These are phyloP conservation scores for Heliconius sara DNA, from an alignment of 2,888 invertebrate genomes.

Conservation along the genomic window DNA sequence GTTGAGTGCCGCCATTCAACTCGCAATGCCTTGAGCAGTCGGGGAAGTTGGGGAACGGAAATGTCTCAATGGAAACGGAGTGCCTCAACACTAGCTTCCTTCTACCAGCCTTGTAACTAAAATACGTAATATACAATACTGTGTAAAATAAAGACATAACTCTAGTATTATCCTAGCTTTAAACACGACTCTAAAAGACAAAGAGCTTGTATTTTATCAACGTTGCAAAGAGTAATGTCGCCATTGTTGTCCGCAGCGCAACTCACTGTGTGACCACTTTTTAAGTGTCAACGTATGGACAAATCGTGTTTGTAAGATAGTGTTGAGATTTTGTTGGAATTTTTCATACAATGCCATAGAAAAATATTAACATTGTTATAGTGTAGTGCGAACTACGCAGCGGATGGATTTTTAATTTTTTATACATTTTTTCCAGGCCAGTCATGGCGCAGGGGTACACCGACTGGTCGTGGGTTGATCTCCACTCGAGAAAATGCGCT, in stretches of 20 bases:
- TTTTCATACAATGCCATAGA: background rate
- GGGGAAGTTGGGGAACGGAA: background rate
- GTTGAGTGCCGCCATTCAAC: background rate
- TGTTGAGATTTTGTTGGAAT: slow-evolving; percentile 11
- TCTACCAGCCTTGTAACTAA: background rate
- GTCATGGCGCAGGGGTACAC: too few relatives aligned
- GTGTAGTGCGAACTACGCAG: too few relatives aligned
- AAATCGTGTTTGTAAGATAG: slow-evolving; percentile 27
- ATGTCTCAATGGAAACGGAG: background rate
- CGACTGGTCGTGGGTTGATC: too few relatives aligned
- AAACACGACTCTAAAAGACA: slow-evolving; percentile 36
- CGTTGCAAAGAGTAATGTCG: slow-evolving; percentile 44
- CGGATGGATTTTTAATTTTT: too few relatives aligned
- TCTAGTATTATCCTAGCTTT: slow-evolving; percentile 16
- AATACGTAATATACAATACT: slow-evolving; percentile 1
- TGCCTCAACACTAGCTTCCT: background rate
- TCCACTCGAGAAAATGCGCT: too few relatives aligned
- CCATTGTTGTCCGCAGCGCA: slow-evolving; percentile 36
- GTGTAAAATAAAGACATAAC: slow-evolving; percentile 2
- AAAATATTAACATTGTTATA: background rate
- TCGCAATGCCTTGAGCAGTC: background rate
- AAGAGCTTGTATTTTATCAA: slow-evolving; percentile 44
- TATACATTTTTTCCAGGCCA: too few relatives aligned
- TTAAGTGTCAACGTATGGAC: slow-evolving; percentile 37
- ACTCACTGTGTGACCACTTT: slow-evolving; percentile 39